These are phyloP conservation scores for Pseudomyrmex concolor DNA, from an alignment of 1,140 invertebrate genomes.

Conservation along the genomic window DNA sequence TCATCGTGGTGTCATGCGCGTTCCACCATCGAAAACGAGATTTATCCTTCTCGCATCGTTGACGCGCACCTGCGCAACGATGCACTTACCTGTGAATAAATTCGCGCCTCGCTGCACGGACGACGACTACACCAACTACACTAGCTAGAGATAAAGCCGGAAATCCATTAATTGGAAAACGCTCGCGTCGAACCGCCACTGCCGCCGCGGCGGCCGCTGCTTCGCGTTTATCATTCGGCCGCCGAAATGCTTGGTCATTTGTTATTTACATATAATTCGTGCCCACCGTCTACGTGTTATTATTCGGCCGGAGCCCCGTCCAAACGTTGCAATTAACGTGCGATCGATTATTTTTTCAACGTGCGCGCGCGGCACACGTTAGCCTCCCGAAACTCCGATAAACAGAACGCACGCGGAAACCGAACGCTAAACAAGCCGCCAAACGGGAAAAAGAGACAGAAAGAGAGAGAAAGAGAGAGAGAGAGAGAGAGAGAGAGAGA, in stretches of 20 bases:
- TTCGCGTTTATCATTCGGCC: slow-evolving; percentile 74
- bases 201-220: slow-evolving; percentile 51
- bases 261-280: slow-evolving; percentile 80
- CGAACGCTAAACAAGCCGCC: slow-evolving; percentile 29
- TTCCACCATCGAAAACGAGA: slow-evolving; percentile 55
- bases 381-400: neutral
- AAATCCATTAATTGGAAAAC: slow-evolving; percentile 84
- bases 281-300: slow-evolving; percentile 65
- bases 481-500: neutral
- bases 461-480: neutral
- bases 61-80: slow-evolving; percentile 48
- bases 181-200: slow-evolving; percentile 70
- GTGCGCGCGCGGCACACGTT: neutral
- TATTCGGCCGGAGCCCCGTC: slow-evolving; percentile 66
- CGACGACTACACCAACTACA: slow-evolving; percentile 69
- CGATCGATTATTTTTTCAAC: slow-evolving; percentile 77
- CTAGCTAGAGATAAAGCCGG: slow-evolving; percentile 77
- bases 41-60: slow-evolving; percentile 50
- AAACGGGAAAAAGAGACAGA: neutral
- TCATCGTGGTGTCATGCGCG: slow-evolving; percentile 55
- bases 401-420: neutral
- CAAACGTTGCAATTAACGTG: slow-evolving; percentile 74
- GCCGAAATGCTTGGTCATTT: slow-evolving; percentile 74
- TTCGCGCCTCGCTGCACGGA: slow-evolving; percentile 72
- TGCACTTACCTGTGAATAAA: slow-evolving; percentile 77